These are phyloP conservation scores for Andrena dorsata DNA, from an alignment of 2,888 invertebrate genomes.

Conservation along the genomic window DNA sequence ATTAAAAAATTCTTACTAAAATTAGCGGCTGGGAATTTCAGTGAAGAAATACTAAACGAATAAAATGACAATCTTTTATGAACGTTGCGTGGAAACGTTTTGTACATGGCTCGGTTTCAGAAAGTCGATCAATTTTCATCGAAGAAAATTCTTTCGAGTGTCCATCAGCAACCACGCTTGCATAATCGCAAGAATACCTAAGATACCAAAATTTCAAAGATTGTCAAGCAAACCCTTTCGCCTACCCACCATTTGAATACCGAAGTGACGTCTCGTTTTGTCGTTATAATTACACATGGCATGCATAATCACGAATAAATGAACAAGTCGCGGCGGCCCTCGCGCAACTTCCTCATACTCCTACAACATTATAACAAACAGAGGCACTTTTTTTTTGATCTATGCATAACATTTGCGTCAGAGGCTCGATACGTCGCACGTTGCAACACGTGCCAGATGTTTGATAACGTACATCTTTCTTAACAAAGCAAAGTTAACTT, in stretches of 20 bases:
- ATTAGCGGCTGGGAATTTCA: too few species aligned
- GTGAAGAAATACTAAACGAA: too few species aligned
- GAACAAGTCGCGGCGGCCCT: background rate
- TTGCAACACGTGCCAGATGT: background rate
- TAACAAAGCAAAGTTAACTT: background rate
- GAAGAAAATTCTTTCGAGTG: background rate
- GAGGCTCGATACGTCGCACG: background rate
- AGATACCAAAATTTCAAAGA: background rate
- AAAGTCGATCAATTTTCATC: background rate
- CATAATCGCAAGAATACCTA: background rate
- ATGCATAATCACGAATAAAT: conserved; percentile 19
- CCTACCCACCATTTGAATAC: background rate
- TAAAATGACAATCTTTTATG: too few species aligned
- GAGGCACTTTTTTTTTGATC: background rate
- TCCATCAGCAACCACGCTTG: background rate
- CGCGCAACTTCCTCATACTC: background rate
- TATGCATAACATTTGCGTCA: conserved; percentile 4
- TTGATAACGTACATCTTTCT: background rate
- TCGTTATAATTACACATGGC: background rate
- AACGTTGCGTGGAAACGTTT: background rate
- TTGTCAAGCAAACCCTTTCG: background rate
- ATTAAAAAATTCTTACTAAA: too few species aligned
- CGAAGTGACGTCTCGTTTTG: conserved; percentile 4
- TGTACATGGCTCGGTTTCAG: background rate
- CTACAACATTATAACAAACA: conserved; percentile 4